Base-by-base conservation (phyloP, 2,888 invertebrate species). In the Rhogogaster chlorosoma region DNA sequence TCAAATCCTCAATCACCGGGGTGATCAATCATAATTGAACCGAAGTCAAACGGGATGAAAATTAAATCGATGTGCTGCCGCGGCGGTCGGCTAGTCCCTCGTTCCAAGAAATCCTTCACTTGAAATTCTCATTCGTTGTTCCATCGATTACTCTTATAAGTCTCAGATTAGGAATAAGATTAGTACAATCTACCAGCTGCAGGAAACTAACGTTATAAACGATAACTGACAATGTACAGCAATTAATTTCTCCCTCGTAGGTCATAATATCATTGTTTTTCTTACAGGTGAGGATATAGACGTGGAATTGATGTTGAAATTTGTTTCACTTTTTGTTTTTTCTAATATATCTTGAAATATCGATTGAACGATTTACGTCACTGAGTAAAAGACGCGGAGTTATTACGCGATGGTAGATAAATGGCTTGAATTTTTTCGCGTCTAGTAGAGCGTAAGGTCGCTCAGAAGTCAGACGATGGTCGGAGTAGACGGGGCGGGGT, bases 11-110 rank as follows among this genome's bases (percentile, higher is more conserved):
- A 92, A 92, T 92, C 92, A 92, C 89, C 91, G 90, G 84, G 71
- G 92, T 91, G 91, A 92, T 92, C 92, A 92, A 92, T 92, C 92
- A 92, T 91, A 92, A 92, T 92, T 92, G 92, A 92, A 91, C 90
- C 90, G 90, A 90, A 89, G 90, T 89, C 89, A 89, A 87, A 89
- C 86, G 82, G 86, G 88, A 85, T 85, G 82, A 83, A 84, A 86
- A 83, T 85, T 84, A 87, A 87, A 86, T 85, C 84, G 82, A 85
- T 78, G 70, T 29, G 64, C 45, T 53, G 84, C 84, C 53, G 84
- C 61, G n/a, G 29, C 78, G 32, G 70, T 75, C 80, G 18, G 53
- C 29, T 67, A 67, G 67, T 53, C 78, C 38, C 38, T 80, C 15
- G 36, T 84, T 84, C 78, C 64, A 32, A 84, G 84, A 84, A 84